phyloP scores from a whole-genome alignment of 2,797 vertebrate species.

The Onychomys torridus region DNA sequence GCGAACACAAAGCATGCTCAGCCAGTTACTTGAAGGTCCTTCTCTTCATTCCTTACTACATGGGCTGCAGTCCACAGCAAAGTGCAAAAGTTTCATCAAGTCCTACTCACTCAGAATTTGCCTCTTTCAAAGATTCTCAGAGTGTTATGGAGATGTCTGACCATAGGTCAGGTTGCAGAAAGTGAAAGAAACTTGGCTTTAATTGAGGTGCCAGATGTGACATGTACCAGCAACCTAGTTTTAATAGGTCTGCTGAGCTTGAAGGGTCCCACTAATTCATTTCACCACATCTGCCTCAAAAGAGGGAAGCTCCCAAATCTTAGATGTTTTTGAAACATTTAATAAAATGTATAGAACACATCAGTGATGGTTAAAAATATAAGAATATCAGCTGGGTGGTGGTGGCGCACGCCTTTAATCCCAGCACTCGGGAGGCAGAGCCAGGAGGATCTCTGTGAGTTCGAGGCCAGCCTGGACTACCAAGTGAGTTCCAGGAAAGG shows the following conservation, averaged over 20 bases:
- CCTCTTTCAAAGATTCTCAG: not conserved
- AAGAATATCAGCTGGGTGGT: not conserved
- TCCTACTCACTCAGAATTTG: not conserved
- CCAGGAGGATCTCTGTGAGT: too few relatives aligned
- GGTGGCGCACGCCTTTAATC: too few relatives aligned
- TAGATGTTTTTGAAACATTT: not conserved
- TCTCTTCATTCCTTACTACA: not conserved
- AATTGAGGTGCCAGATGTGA: accelerated
- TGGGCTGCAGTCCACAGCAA: not conserved
- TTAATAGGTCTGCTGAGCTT: not conserved
- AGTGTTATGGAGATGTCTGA: not conserved
- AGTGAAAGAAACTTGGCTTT: not conserved
- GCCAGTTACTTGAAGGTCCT: not conserved
- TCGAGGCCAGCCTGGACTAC: too few relatives aligned
- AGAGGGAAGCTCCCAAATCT: not conserved
- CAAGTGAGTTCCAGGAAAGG: too few relatives aligned
- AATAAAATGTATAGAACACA: not conserved
- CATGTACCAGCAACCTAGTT: not conserved
- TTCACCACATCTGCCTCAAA: not conserved
- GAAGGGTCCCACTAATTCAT: not conserved
- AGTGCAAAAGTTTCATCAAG: not conserved
- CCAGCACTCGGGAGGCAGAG: too few relatives aligned
- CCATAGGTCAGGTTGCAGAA: not conserved
- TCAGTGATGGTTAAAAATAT: not conserved
- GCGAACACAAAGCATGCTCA: not conserved